These are phyloP conservation scores for Tursiops truncatus DNA, from an alignment of 2,113 vertebrate species.

Conservation along the genomic window DNA sequence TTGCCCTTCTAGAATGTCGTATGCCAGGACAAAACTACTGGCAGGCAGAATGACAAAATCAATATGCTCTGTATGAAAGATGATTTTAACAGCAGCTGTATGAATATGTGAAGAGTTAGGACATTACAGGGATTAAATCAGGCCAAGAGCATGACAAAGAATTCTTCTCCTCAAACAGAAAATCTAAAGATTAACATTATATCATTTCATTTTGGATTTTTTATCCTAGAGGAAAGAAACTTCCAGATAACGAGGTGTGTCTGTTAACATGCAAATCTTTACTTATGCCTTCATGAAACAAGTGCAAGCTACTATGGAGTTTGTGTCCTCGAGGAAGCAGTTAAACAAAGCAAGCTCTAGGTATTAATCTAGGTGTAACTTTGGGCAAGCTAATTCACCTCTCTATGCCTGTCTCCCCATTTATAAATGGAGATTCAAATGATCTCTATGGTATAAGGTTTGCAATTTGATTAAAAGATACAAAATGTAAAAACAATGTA, in stretches of 20 bases:
- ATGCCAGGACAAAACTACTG: neutral
- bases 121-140: neutral
- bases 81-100: neutral
- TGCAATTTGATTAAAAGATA: conserved; percentile 40
- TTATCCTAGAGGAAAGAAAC: neutral
- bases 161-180: neutral
- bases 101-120: neutral
- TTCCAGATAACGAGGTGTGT: neutral
- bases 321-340: neutral
- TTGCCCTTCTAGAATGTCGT: neutral
- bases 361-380: neutral
- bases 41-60: neutral
- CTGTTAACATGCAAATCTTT: neutral
- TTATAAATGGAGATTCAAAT: conserved; percentile 13
- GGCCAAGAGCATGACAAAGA: neutral
- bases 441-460: neutral
- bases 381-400: conserved; percentile 1
- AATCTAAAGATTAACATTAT: neutral
- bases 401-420: neutral
- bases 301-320: neutral
- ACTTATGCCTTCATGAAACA: neutral
- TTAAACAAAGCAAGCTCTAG: neutral
- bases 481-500: neutral
- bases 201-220: conserved; percentile 28
- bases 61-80: neutral